Percentiles rank a stretch among this genome's conserved stretches.
These are phyloP conservation scores for Esox lucius DNA, from an alignment of 2,797 vertebrate genomes.

Conservation along the genomic window DNA sequence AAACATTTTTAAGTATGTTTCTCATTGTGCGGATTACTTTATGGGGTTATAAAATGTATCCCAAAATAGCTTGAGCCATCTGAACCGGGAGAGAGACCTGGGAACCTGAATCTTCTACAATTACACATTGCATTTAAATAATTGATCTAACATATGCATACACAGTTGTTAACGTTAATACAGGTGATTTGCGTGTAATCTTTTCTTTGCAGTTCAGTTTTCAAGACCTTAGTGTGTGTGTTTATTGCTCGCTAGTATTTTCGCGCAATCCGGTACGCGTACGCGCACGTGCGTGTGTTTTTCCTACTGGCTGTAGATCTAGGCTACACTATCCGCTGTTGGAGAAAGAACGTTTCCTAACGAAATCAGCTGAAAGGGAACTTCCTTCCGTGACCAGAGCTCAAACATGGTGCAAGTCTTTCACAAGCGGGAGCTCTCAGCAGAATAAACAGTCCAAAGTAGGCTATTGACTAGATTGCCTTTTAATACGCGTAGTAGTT, in stretches of 20 bases:
- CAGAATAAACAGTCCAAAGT: constrained; percentile 24
- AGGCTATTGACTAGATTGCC: background rate
- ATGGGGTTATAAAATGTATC: background rate
- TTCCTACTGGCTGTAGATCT: constrained; percentile 44
- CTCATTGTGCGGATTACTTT: background rate
- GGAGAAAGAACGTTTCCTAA: constrained; percentile 10
- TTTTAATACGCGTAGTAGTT: background rate
- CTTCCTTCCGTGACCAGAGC: constrained; percentile 56
- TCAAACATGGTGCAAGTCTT: constrained; percentile 46
- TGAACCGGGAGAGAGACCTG: background rate
- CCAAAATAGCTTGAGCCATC: background rate
- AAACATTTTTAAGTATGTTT: background rate
- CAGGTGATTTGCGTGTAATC: background rate
- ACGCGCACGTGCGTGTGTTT: constrained; percentile 49
- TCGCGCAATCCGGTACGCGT: background rate
- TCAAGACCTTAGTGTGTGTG: background rate
- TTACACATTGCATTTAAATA: background rate
- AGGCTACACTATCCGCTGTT: background rate
- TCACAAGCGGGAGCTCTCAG: constrained; percentile 45
- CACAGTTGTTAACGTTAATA: background rate
- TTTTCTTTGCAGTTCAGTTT: background rate
- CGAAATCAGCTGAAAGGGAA: background rate
- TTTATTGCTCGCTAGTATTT: background rate
- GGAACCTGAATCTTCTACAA: background rate
- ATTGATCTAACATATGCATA: background rate